These are phyloP conservation scores for Sminthurinus aureus DNA, from an alignment of 2,888 invertebrate genomes.

Conservation along the genomic window DNA sequence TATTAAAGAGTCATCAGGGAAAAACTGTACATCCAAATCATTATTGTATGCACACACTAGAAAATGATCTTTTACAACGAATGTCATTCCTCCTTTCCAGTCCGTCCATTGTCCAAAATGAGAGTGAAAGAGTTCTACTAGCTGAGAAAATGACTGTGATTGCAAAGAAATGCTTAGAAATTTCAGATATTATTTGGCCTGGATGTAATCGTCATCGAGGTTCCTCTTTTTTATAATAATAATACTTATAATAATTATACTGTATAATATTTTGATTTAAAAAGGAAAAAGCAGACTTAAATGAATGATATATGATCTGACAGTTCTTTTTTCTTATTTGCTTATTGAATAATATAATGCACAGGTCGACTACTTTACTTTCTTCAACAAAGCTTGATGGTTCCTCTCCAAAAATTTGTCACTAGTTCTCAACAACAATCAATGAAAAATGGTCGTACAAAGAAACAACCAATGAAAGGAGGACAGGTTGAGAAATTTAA, in stretches of 20 bases:
- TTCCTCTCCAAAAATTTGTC: slow-evolving; percentile 32
- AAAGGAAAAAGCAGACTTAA: neutral
- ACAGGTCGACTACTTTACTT: slow-evolving; percentile 53
- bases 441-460: neutral
- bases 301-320: neutral
- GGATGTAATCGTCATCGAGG: slow-evolving; percentile 51
- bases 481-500: slow-evolving; percentile 34
- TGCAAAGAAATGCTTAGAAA: slow-evolving; percentile 47
- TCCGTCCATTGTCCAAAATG: slow-evolving; percentile 28
- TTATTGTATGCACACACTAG: slow-evolving; percentile 49
- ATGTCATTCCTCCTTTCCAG: slow-evolving; percentile 48
- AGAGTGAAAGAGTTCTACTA: slow-evolving; percentile 42
- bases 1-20: slow-evolving; percentile 43
- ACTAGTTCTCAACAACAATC: slow-evolving; percentile 6
- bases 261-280: neutral
- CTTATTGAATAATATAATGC: too few relatives aligned
- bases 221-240: too few relatives aligned
- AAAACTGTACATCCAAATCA: slow-evolving; percentile 52
- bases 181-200: slow-evolving; percentile 52
- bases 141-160: slow-evolving; percentile 45
- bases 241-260: too few relatives aligned
- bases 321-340: slow-evolving; percentile 22
- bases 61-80: slow-evolving; percentile 52
- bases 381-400: slow-evolving; percentile 51
- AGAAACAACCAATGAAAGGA: neutral